Conservation (phyloP, 2,113 vertebrate genomes). For the Channa argus region DNA sequence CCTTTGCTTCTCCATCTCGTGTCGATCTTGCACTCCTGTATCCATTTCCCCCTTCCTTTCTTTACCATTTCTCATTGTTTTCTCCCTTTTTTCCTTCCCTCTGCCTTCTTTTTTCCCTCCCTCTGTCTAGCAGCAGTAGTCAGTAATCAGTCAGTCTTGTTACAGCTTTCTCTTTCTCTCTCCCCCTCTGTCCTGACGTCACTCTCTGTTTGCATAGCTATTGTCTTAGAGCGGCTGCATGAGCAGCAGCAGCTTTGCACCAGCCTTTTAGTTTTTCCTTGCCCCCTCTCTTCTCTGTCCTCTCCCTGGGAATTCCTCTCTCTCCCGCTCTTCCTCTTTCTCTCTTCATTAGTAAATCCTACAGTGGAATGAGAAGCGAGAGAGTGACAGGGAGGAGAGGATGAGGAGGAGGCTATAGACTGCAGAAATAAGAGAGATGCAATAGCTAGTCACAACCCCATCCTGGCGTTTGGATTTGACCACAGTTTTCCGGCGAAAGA, state of each 20-base stretch:
- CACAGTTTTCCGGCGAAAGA: conserved; percentile 37
- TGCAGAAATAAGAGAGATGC: conserved; percentile 61
- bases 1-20: background rate
- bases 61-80: background rate
- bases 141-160: conserved; percentile 38
- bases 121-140: conserved; percentile 66
- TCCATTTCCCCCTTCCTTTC: background rate
- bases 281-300: conserved; percentile 11
- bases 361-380: conserved; percentile 65
- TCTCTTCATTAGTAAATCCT: conserved; percentile 48
- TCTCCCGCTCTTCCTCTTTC: conserved; percentile 24
- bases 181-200: conserved; percentile 85
- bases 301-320: conserved; percentile 74
- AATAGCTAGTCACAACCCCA: conserved; percentile 42
- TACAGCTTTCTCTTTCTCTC: conserved; percentile 14
- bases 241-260: conserved; percentile 80
- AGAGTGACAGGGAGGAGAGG: conserved; percentile 60
- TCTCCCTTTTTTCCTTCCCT: background rate
- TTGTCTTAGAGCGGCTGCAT: conserved; percentile 89
- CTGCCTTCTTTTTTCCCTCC: conserved; percentile 32
- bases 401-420: conserved; percentile 53
- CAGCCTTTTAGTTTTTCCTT: conserved; percentile 53
- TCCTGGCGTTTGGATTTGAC: conserved; percentile 49
- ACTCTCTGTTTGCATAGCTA: conserved; percentile 89
- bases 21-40: background rate